Base-by-base conservation (phyloP, 23 tunicate species). In the Trididemnum miniatum region DNA sequence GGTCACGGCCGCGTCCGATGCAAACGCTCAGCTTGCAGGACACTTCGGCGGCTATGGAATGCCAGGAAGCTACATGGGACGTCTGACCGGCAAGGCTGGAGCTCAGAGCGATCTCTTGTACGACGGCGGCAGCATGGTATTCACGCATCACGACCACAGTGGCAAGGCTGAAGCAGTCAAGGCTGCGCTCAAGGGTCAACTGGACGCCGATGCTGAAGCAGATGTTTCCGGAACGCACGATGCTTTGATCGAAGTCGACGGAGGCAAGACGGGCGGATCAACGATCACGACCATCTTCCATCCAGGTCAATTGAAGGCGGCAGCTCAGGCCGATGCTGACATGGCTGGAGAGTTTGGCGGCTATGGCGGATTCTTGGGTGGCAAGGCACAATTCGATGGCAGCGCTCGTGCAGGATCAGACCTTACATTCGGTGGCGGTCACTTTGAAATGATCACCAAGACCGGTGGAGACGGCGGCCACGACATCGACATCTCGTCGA, bases 241-340 rank as follows among this genome's bases (percentile, higher is more conserved):
- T 5, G 75, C 75, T 7, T 20, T 3, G n/a, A n/a, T 67, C n/a
- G 7, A 24, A 37, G 75, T 67, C n/a, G 38, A 31, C 75, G 75
- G 75, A 67, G 75, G 38, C 75, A 67, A 67, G 75, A 67, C 31
- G 75, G 75, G 75, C 37, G 75, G 75, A 3, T 67, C 37, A 2
- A 5, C 7, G 38, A 4, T 31, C 37, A 24, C 31, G 75, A 7
- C 25, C 75, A 67, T 31, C 37, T 67, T 12, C 75, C 75, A 67
- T 12, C 75, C 75, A 31, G 75, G 75, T 7, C 37, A 67, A 33
- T 31, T 67, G 38, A 33, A 67, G 38, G 38, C 38, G 7, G 38
- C 12, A 67, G 75, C 75, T 3, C 12, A 31, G 18, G 75, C 75
- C 20, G 38, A 67, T 9, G 75, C 75, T 30, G 7, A 32, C 3